A percentile compares a stretch with the other conserved stretches of the same genome.
Evolutionary conservation across 2,888 invertebrate species (phyloP).

Genomic region (Laspeyria flexula): DNA sequence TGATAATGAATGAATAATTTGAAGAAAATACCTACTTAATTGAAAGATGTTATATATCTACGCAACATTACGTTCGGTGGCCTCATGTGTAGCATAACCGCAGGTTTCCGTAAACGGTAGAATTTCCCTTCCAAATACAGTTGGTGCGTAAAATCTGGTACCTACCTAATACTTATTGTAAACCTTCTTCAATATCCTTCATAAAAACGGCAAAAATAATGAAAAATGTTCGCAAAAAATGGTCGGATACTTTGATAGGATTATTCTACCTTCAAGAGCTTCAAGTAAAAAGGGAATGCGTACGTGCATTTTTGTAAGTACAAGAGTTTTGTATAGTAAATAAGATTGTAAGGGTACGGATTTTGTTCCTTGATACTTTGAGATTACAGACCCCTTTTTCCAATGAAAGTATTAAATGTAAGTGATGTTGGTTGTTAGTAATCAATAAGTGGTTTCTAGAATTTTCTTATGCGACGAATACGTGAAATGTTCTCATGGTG

Average conservation of each 20-base stretch:
- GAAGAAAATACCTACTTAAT: no score
- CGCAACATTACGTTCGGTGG: no score
- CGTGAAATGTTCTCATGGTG: no score
- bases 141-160: no score
- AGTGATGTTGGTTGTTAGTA: background rate
- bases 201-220: slow-evolving; percentile 3
- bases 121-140: no score
- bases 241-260: slow-evolving; percentile 2
- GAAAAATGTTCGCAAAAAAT: slow-evolving; percentile 1
- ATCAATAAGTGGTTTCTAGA: no score
- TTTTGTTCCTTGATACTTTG: background rate
- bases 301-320: slow-evolving; percentile 7
- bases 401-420: background rate
- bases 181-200: background rate
- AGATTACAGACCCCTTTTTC: background rate
- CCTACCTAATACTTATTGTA: no score
- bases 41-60: no score
- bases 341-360: background rate
- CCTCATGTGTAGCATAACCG: no score
- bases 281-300: slow-evolving; percentile 6
- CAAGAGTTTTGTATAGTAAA: background rate
- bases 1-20: no score
- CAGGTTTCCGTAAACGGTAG: no score
- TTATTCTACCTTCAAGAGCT: slow-evolving; percentile 7
- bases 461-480: no score